Conservation (phyloP, 1,140 invertebrate species). For the Ceratoteleas bidentatus region DNA sequence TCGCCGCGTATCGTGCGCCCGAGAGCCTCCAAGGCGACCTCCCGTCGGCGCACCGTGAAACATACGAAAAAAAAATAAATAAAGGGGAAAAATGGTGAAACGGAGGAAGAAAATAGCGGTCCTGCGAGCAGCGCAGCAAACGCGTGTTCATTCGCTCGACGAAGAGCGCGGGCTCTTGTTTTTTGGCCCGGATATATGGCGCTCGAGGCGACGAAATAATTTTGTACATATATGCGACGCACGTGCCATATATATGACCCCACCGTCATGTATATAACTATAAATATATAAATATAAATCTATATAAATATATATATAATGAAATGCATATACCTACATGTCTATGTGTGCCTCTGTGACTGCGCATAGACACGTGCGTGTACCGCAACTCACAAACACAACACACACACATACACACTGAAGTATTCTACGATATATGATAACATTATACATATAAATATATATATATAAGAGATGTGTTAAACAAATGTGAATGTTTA, state of each 20-base stretch:
- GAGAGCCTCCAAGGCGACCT: constrained; percentile 27
- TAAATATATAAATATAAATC: constrained; percentile 44
- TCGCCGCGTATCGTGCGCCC: constrained; percentile 8
- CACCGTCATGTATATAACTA: constrained; percentile 48
- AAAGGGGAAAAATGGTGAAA: constrained; percentile 13
- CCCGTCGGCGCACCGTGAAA: constrained; percentile 21
- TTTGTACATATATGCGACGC: constrained; percentile 59
- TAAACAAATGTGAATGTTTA: no score
- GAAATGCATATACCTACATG: constrained; percentile 29
- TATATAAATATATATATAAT: constrained; percentile 45
- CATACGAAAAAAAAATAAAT: constrained; percentile 49
- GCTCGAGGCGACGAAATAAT: constrained; percentile 41
- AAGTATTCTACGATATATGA: no score
- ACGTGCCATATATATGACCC: constrained; percentile 56
- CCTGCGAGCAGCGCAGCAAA: no score
- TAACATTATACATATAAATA: no score
- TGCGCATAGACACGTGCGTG: no score
- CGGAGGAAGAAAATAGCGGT: no score
- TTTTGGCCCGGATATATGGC: constrained; percentile 42
- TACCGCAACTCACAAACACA: no score
- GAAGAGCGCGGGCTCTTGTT: constrained; percentile 24
- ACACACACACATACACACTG: no score
- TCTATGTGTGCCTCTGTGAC: no score
- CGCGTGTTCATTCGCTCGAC: constrained; percentile 20
- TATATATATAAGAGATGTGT: no score